Conservation (phyloP, 2,113 vertebrate species). For the Chloropsis hardwickii region DNA sequence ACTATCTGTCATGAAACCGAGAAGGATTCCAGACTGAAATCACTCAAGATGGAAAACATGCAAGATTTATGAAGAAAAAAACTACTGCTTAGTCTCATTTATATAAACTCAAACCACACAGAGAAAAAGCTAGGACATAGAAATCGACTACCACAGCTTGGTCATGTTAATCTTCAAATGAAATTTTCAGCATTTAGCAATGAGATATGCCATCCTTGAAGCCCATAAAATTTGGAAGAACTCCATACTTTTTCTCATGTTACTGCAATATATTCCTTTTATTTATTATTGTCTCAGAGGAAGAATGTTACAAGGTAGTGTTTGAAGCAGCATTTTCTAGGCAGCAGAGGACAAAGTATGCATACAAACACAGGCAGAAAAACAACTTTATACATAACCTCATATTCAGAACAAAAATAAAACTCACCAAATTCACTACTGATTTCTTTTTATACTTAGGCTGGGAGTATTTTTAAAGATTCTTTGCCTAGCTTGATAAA, state of each 20-base stretch:
- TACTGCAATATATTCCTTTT: conserved; percentile 75
- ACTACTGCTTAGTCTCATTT: not conserved
- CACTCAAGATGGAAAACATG: not conserved
- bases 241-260: conserved; percentile 75
- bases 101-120: not conserved
- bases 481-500: conserved; percentile 73
- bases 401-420: conserved; percentile 66
- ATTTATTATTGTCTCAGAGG: conserved; percentile 76
- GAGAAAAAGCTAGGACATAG: not conserved
- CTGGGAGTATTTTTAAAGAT: conserved; percentile 61
- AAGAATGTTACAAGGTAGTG: conserved; percentile 79
- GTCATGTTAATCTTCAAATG: conserved; percentile 77
- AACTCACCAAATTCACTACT: conserved; percentile 77
- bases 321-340: conserved; percentile 74
- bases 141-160: conserved; percentile 7
- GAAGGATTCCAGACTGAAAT: not conserved
- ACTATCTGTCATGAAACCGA: not conserved
- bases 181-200: conserved; percentile 79
- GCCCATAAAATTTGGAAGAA: conserved; percentile 80
- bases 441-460: conserved; percentile 65
- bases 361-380: conserved; percentile 78
- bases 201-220: conserved; percentile 79
- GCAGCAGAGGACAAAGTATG: conserved; percentile 74
- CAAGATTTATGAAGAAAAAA: not conserved
- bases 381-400: conserved; percentile 72